Conservation (phyloP, 2,113 vertebrate species). For the Euleptes europaea region DNA sequence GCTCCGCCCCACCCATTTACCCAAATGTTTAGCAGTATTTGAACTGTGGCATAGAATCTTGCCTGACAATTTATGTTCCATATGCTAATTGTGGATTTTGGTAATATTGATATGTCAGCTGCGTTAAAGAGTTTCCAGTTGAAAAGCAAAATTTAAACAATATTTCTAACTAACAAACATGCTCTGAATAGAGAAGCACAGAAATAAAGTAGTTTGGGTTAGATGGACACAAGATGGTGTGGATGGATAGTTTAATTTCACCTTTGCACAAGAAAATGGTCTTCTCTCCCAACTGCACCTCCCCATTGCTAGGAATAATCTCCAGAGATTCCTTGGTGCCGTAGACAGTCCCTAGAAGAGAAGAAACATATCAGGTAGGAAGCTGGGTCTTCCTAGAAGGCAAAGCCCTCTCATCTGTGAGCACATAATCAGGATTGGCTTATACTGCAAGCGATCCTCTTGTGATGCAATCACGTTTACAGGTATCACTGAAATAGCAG, state of each 20-base stretch:
- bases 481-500: not conserved
- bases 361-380: not conserved
- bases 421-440: not conserved
- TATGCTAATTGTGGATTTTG: no score
- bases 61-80: no score
- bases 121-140: no score
- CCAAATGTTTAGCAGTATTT: no score
- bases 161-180: no score
- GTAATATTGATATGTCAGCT: no score
- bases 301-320: conserved; percentile 32
- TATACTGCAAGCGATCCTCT: not conserved
- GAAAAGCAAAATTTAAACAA: no score
- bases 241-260: not conserved
- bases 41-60: no score
- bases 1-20: no score
- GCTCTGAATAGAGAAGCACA: no score
- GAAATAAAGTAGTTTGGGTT: no score
- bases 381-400: not conserved
- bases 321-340: not conserved
- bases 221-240: no score
- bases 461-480: not conserved
- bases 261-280: conserved; percentile 40
- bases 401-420: not conserved
- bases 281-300: conserved; percentile 11
- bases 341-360: not conserved